Percentiles rank a stretch among this genome's conserved stretches.
Conservation (phyloP, 2,113 vertebrate species). For the Lampris megalopsis region DNA sequence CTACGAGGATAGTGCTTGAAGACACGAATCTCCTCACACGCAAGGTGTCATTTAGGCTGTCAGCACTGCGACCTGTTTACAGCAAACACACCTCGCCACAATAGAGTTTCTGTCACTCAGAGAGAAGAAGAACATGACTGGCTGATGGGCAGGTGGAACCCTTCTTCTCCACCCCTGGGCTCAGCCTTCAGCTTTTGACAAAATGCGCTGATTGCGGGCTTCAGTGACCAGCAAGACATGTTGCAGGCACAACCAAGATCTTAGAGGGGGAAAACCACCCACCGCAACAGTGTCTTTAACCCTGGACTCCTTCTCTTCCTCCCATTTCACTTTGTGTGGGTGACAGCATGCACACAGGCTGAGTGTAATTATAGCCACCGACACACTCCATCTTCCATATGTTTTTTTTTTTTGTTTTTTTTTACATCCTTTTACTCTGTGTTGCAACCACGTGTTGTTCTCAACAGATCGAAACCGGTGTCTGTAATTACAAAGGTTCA, state of each 20-base stretch:
- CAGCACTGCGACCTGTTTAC: constrained; percentile 60
- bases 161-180: constrained; percentile 45
- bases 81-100: constrained; percentile 51
- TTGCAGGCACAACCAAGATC: constrained; percentile 26
- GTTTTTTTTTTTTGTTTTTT: neutral
- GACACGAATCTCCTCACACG: constrained; percentile 28
- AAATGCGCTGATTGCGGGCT: constrained; percentile 69
- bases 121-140: constrained; percentile 30
- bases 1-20: constrained; percentile 13
- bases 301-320: constrained; percentile 19
- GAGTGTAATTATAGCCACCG: constrained; percentile 17
- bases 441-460: neutral
- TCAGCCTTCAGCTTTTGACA: constrained; percentile 65
- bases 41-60: constrained; percentile 47
- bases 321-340: neutral
- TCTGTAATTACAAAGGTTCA: neutral
- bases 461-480: constrained; percentile 5
- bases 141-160: constrained; percentile 63
- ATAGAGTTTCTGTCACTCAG: constrained; percentile 34
- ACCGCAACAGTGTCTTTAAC: constrained; percentile 41
- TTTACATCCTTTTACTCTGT: neutral
- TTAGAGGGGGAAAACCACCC: constrained; percentile 39
- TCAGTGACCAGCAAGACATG: constrained; percentile 35
- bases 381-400: neutral
- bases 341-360: constrained; percentile 31